These are phyloP conservation scores for Bombus impatiens DNA, from an alignment of 1,140 invertebrate genomes.

Conservation along the genomic window DNA sequence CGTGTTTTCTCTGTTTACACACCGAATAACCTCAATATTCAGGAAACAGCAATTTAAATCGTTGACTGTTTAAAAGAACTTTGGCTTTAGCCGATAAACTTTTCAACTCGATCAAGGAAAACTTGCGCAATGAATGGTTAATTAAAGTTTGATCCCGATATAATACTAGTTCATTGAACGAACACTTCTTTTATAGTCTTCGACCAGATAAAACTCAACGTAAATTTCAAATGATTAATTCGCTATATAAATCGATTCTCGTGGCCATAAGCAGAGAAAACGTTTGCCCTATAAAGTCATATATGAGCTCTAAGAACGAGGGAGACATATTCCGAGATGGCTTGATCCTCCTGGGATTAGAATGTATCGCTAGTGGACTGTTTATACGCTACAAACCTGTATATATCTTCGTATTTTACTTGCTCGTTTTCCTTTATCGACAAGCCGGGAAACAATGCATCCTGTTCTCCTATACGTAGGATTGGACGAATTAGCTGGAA, in stretches of 20 bases:
- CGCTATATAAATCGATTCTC: no score
- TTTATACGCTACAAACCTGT: slow-evolving; percentile 23
- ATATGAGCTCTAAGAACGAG: background rate
- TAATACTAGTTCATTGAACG: background rate
- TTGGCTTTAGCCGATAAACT: no score
- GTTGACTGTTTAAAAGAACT: background rate
- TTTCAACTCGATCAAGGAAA: background rate
- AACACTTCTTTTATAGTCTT: background rate
- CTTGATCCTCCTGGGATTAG: background rate
- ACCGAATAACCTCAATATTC: no score
- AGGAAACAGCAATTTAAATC: background rate
- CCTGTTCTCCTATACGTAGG: background rate
- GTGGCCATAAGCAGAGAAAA: background rate
- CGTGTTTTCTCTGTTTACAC: no score
- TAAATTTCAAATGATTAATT: background rate
- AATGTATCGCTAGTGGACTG: background rate
- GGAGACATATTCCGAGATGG: background rate
- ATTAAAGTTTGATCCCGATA: background rate
- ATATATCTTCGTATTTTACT: slow-evolving; percentile 13
- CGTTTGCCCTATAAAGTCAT: background rate
- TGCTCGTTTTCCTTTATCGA: slow-evolving; percentile 11
- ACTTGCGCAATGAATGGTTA: background rate
- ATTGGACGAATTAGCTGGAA: background rate
- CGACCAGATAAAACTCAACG: background rate
- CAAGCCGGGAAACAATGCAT: background rate